phyloP scores from a whole-genome alignment of 1,140 invertebrate species.

The Papilio aristodemus region DNA sequence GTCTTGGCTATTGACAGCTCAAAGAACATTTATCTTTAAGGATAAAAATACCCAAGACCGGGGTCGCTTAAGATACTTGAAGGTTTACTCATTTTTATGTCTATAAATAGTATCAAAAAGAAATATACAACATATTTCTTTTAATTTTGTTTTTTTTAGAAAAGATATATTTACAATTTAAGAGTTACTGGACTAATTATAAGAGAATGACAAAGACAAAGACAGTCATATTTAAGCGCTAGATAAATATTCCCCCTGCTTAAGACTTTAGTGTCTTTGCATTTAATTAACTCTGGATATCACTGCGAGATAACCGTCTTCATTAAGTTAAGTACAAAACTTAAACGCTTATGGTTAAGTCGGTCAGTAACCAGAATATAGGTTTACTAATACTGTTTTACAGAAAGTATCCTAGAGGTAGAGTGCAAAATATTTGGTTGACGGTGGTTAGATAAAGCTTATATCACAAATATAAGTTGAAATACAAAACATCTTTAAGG shows the following conservation, averaged over 20 bases:
- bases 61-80: not conserved
- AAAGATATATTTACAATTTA: no score
- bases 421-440: not conserved
- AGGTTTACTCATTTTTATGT: not conserved
- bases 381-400: not conserved
- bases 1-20: slow-evolving; percentile 10
- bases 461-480: no score
- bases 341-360: slow-evolving; percentile 6
- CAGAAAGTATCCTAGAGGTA: not conserved
- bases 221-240: not conserved
- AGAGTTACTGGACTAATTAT: not conserved
- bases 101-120: not conserved
- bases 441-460: not conserved
- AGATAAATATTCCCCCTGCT: not conserved
- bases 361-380: not conserved
- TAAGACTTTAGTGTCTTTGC: slow-evolving; percentile 18
- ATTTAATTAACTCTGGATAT: slow-evolving; percentile 21
- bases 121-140: no score
- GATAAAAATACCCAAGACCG: not conserved
- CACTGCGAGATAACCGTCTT: slow-evolving; percentile 3
- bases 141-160: no score
- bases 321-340: slow-evolving; percentile 18
- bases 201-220: not conserved
- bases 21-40: slow-evolving; percentile 15
- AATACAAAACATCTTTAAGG: no score